Evolutionary conservation across 1,140 invertebrate species (phyloP).

Genomic region (Eupristina koningsbergeri): DNA sequence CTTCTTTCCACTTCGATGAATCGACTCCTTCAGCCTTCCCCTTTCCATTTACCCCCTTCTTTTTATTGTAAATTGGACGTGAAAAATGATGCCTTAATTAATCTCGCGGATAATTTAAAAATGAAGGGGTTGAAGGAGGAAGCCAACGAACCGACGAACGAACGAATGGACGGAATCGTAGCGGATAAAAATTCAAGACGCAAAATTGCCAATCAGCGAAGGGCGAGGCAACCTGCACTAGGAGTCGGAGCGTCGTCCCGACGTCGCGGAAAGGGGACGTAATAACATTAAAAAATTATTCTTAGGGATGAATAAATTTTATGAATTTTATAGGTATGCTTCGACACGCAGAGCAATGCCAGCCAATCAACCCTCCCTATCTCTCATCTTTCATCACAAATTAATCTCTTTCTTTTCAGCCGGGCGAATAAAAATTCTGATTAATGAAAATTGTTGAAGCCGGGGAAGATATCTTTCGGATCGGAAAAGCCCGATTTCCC

Average conservation of each 20-base stretch:
- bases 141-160: slow-evolving; percentile 31
- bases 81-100: slow-evolving; percentile 75
- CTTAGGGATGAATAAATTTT: slow-evolving; percentile 65
- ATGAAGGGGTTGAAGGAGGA: slow-evolving; percentile 69
- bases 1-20: slow-evolving; percentile 14
- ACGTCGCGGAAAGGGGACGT: slow-evolving; percentile 50
- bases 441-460: slow-evolving; percentile 43
- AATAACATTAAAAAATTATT: slow-evolving; percentile 74
- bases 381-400: slow-evolving; percentile 28
- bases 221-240: slow-evolving; percentile 37
- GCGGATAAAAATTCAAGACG: slow-evolving; percentile 74
- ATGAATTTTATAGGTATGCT: slow-evolving; percentile 69
- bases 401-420: slow-evolving; percentile 43
- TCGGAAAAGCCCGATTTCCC: background rate
- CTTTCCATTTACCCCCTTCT: slow-evolving; percentile 9
- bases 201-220: slow-evolving; percentile 72
- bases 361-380: too few relatives aligned
- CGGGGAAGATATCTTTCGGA: background rate
- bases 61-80: slow-evolving; percentile 75
- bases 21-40: slow-evolving; percentile 1
- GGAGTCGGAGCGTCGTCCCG: slow-evolving; percentile 11
- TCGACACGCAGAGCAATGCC: slow-evolving; percentile 58
- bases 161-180: slow-evolving; percentile 47
- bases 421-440: slow-evolving; percentile 33
- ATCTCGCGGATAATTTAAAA: slow-evolving; percentile 75